Evolutionary conservation across 2,113 vertebrate genomes (phyloP).

Genomic region (Tachuris rubrigastra): DNA sequence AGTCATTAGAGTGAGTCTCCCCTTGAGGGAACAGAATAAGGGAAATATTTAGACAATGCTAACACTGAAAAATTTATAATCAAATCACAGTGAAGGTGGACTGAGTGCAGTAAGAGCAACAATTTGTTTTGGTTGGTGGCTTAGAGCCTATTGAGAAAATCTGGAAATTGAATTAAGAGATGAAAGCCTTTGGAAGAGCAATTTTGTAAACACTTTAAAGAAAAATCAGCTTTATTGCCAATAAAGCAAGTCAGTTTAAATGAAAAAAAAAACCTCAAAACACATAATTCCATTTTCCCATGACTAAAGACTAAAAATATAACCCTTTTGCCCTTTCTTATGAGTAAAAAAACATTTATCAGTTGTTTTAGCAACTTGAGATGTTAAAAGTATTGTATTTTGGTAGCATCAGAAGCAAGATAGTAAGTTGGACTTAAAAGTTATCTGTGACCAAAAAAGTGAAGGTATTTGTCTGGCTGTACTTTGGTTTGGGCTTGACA

Average conservation of each 20-base stretch:
- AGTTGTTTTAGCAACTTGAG: background rate
- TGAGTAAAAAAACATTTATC: background rate
- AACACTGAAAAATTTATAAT: background rate
- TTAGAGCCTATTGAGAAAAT: slow-evolving; percentile 15
- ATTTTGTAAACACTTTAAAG: background rate
- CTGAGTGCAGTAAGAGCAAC: background rate
- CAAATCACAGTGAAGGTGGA: background rate
- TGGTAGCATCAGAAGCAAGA: background rate
- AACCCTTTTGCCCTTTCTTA: background rate
- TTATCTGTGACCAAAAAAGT: background rate
- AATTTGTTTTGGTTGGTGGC: background rate
- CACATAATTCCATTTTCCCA: background rate
- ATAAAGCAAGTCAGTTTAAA: background rate
- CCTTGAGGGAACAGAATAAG: background rate
- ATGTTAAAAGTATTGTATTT: background rate
- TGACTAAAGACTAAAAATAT: background rate
- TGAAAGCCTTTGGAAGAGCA: background rate
- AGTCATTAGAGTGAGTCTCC: background rate
- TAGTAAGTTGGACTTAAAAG: background rate
- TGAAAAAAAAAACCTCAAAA: background rate
- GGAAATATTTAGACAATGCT: background rate
- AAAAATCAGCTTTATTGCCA: background rate
- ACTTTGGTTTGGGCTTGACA: background rate
- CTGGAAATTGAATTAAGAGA: background rate
- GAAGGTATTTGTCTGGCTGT: background rate